Evolutionary conservation across 2,888 invertebrate genomes (phyloP).

Genomic region (Metopia argyrocephala): DNA sequence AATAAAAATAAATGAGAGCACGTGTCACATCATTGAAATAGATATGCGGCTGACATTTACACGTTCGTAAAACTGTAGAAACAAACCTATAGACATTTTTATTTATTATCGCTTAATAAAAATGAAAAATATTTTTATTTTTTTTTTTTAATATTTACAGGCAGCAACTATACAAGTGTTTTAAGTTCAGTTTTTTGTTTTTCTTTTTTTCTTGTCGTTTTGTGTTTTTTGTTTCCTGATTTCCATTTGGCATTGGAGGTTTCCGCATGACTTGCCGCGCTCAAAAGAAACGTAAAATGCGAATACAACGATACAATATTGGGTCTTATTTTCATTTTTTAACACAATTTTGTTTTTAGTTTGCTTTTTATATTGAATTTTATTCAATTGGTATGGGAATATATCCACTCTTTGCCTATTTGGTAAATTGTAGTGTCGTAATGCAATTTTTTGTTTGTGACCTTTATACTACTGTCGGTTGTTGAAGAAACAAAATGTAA

Average conservation of each 20-base stretch:
- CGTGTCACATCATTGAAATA: too few relatives aligned
- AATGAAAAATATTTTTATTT: too few relatives aligned
- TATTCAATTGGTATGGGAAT: not conserved
- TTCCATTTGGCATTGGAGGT: not conserved
- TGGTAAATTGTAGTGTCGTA: not conserved
- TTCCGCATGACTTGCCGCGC: not conserved
- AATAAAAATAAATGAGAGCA: too few relatives aligned
- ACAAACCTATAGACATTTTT: conserved; percentile 2
- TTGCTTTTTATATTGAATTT: not conserved
- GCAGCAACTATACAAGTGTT: not conserved
- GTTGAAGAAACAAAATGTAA: not conserved
- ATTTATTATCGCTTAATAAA: conserved; percentile 5
- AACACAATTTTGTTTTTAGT: not conserved
- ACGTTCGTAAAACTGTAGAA: not conserved
- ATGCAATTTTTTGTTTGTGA: not conserved
- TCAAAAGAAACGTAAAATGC: conserved; percentile 2
- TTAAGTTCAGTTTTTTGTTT: not conserved
- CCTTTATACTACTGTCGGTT: not conserved
- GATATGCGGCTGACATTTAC: not conserved
- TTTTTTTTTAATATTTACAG: not conserved
- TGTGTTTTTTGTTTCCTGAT: too few relatives aligned
- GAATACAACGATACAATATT: not conserved
- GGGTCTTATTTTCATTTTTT: not conserved
- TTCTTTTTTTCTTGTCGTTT: too few relatives aligned
- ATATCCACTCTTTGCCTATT: not conserved